Conservation (phyloP, 2,888 invertebrate genomes). For the Chrysolina haemoptera region DNA sequence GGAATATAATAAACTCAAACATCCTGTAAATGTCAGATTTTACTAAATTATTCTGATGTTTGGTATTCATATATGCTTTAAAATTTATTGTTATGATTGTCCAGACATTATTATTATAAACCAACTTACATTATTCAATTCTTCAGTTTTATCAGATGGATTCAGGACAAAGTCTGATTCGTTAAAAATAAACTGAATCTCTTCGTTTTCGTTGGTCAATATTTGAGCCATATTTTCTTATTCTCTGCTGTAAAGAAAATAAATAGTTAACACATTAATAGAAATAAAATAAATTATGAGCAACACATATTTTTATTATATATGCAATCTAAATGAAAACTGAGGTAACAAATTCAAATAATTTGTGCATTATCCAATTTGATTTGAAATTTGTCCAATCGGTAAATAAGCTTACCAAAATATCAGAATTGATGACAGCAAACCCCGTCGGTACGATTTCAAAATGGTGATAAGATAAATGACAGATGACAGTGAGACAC, state of each 20-base stretch:
- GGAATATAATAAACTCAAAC: too few species aligned
- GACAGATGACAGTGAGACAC: too few species aligned
- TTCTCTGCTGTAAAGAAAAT: slow-evolving; percentile 1
- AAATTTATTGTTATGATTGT: too few species aligned
- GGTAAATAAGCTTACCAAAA: slow-evolving; percentile 57
- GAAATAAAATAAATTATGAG: slow-evolving; percentile 25
- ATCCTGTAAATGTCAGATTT: too few species aligned
- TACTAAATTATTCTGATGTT: too few species aligned
- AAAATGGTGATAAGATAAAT: neutral
- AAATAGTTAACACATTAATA: neutral
- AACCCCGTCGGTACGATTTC: slow-evolving; percentile 47
- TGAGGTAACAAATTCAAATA: neutral
- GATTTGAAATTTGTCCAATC: slow-evolving; percentile 54
- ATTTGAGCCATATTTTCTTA: slow-evolving; percentile 44
- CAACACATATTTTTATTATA: slow-evolving; percentile 12
- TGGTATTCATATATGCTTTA: too few species aligned
- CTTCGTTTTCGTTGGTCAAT: slow-evolving; percentile 36
- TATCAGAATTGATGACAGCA: slow-evolving; percentile 39
- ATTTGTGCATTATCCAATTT: neutral
- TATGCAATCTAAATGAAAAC: neutral
- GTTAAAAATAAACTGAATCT: slow-evolving; percentile 48
- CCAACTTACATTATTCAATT: slow-evolving; percentile 47
- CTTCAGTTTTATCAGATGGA: slow-evolving; percentile 41
- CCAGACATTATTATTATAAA: too few species aligned
- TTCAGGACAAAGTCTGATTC: slow-evolving; percentile 46